Conservation (phyloP, 2,888 invertebrate species). For the Phyto melanocephala region DNA sequence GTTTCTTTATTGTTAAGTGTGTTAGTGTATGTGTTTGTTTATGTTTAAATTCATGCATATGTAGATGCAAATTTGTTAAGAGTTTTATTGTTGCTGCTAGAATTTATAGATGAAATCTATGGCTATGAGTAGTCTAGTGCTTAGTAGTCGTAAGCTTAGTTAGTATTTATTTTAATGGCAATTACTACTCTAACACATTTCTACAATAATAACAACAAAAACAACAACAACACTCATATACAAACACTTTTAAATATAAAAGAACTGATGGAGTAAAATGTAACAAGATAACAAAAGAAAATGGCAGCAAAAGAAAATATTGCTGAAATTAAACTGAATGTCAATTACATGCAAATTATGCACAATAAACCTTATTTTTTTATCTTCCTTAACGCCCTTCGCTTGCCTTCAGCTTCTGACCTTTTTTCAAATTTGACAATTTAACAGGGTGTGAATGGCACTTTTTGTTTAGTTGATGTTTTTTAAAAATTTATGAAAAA, state of each 20-base stretch:
- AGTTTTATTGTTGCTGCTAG: not conserved
- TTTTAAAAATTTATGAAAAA: too few relatives aligned
- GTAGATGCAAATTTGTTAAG: not conserved
- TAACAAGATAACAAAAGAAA: not conserved
- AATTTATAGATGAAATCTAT: not conserved
- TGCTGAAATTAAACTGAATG: slow-evolving; percentile 54
- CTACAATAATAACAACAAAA: not conserved
- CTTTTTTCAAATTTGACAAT: too few relatives aligned
- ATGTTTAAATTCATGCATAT: not conserved
- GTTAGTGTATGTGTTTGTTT: not conserved
- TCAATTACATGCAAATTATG: slow-evolving; percentile 60
- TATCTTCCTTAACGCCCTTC: too few relatives aligned
- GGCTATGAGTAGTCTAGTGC: not conserved
- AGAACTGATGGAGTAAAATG: not conserved
- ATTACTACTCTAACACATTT: not conserved
- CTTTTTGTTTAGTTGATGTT: too few relatives aligned
- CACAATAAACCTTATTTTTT: slow-evolving; percentile 33
- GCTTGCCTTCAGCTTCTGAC: too few relatives aligned
- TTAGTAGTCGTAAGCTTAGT: not conserved
- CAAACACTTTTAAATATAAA: not conserved
- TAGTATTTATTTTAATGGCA: not conserved
- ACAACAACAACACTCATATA: not conserved
- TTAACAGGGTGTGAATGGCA: too few relatives aligned
- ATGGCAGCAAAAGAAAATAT: slow-evolving; percentile 12
- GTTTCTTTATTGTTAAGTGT: not conserved